Percentiles rank a stretch among this genome's conserved stretches.
These are phyloP conservation scores for Eucriotettix oculatus DNA, from an alignment of 2,888 invertebrate species.

Conservation along the genomic window DNA sequence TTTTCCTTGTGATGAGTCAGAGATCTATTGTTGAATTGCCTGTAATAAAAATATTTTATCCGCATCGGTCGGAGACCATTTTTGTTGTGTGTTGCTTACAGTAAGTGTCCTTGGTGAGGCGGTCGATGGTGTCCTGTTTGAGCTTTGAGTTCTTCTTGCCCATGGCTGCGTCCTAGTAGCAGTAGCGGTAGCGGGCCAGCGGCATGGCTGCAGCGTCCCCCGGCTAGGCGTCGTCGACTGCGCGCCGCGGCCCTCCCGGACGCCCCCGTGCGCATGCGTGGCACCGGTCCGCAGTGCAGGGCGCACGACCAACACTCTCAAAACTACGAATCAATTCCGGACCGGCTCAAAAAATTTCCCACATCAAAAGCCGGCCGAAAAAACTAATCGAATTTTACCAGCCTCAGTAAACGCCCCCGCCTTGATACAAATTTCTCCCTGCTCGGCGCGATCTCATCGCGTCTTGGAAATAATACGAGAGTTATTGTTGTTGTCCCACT, in stretches of 20 bases:
- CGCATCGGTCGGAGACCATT: too few relatives aligned
- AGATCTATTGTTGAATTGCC: too few relatives aligned
- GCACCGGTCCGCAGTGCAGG: neutral
- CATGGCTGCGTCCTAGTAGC: conserved; percentile 34
- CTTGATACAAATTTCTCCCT: too few relatives aligned
- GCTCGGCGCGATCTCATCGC: too few relatives aligned
- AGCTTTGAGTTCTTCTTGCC: conserved; percentile 93
- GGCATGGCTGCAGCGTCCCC: neutral
- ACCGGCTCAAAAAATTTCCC: too few relatives aligned
- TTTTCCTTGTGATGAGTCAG: too few relatives aligned
- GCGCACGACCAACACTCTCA: neutral
- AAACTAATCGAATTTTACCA: too few relatives aligned
- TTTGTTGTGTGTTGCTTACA: conserved; percentile 46
- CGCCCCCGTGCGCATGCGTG: neutral
- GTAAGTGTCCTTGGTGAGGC: conserved; percentile 81
- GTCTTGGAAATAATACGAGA: too few relatives aligned
- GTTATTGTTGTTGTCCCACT: too few relatives aligned
- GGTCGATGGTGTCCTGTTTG: conserved; percentile 87
- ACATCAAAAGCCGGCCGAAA: too few relatives aligned
- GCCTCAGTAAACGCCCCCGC: too few relatives aligned
- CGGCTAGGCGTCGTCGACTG: neutral
- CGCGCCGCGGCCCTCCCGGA: neutral
- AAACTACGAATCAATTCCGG: too few relatives aligned
- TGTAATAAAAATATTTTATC: neutral
- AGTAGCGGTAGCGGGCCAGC: neutral